Conservation (phyloP, 2,888 invertebrate species). For the Automeris io region DNA sequence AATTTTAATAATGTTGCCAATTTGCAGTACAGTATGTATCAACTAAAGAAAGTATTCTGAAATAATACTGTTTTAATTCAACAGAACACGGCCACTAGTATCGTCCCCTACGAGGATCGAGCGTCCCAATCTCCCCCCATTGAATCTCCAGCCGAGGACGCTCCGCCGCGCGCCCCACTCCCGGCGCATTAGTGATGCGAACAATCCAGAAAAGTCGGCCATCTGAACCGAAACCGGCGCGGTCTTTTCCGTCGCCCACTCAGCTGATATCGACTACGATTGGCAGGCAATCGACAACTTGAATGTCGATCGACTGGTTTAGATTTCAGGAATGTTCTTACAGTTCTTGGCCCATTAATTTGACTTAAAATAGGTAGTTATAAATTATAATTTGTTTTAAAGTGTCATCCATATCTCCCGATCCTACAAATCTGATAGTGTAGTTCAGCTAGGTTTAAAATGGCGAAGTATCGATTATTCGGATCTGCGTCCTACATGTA, state of each 20-base stretch:
- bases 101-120: constrained; percentile 90
- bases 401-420: too few species aligned
- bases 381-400: too few species aligned
- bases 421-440: too few species aligned
- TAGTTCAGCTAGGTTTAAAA: too few species aligned
- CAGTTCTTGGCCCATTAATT: constrained; percentile 13
- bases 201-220: constrained; percentile 63
- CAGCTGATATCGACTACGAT: constrained; percentile 63
- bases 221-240: constrained; percentile 75
- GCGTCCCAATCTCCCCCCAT: constrained; percentile 86
- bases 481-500: too few species aligned
- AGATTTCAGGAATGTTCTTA: constrained; percentile 17
- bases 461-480: too few species aligned
- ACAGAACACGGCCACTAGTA: constrained; percentile 80
- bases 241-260: constrained; percentile 74
- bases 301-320: constrained; percentile 65
- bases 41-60: too few species aligned
- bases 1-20: too few species aligned
- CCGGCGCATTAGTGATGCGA: constrained; percentile 69
- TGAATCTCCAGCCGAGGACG: constrained; percentile 80
- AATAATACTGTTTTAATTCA: too few species aligned
- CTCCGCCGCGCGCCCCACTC: constrained; percentile 69
- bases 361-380: constrained; percentile 5
- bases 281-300: constrained; percentile 53
- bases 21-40: too few species aligned